These are phyloP conservation scores for Caranx ignobilis DNA, from an alignment of 2,113 vertebrate genomes.

Conservation along the genomic window DNA sequence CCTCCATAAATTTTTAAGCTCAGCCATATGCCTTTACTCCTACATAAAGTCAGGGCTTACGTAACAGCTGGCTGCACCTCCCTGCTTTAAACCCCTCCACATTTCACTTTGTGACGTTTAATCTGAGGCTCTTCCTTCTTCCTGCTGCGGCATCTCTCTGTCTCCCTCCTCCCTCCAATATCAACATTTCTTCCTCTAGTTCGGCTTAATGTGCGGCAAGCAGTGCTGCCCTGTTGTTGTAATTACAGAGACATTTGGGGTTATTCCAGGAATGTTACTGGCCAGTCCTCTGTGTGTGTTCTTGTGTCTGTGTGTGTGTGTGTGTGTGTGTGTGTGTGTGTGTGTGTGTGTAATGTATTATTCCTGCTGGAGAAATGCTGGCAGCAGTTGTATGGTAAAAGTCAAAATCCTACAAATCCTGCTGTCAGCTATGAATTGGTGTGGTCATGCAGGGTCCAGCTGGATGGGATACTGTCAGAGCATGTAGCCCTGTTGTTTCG, in stretches of 20 bases:
- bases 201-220: not conserved
- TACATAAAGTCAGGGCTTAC: conserved; percentile 19
- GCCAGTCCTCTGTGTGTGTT: not conserved
- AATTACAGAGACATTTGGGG: conserved; percentile 34
- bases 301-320: not conserved
- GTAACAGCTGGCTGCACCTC: conserved; percentile 30
- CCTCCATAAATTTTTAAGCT: not conserved
- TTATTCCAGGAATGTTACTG: conserved; percentile 5
- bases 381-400: not conserved
- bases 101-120: conserved; percentile 1
- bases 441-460: conserved; percentile 6
- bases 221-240: conserved; percentile 16
- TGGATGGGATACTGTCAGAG: conserved; percentile 11
- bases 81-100: conserved; percentile 3
- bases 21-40: conserved; percentile 29
- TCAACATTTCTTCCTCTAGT: conserved; percentile 15
- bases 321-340: conserved; percentile 1
- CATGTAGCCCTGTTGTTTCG: not conserved
- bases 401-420: conserved; percentile 21
- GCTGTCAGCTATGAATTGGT: not conserved
- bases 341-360: not conserved
- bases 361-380: conserved; percentile 20
- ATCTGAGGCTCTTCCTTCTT: not conserved
- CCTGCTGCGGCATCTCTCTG: conserved; percentile 2
- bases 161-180: not conserved